phyloP scores from a whole-genome alignment of 2,797 vertebrate genomes.

The Anisognathus igniventris region DNA sequence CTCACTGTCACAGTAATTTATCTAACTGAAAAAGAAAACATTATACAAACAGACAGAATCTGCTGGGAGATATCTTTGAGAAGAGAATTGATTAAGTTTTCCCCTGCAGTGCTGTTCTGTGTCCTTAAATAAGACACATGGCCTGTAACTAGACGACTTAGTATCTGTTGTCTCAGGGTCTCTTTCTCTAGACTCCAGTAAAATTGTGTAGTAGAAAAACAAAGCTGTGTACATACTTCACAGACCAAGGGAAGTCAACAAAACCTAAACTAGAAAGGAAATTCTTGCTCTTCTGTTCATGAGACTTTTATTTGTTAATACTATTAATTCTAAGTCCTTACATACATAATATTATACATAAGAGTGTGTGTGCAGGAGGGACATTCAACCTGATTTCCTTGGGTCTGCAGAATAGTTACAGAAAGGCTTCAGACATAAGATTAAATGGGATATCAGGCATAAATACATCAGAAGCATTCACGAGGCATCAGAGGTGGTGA shows the following conservation, averaged over 20 bases:
- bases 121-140: background rate
- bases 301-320: background rate
- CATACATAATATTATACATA: accelerated
- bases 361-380: background rate
- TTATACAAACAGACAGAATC: background rate
- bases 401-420: background rate
- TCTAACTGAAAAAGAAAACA: background rate
- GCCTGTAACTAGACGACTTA: background rate
- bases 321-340: background rate
- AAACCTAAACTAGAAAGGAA: background rate
- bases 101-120: background rate
- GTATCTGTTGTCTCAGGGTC: background rate
- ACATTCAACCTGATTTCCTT: background rate
- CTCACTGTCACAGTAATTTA: background rate
- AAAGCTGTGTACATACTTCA: background rate
- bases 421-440: background rate
- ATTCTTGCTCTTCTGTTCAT: background rate
- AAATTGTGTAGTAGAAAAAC: background rate
- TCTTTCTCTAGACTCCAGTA: background rate
- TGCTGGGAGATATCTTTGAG: background rate
- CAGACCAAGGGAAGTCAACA: background rate
- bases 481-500: background rate
- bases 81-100: background rate
- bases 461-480: background rate
- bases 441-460: background rate